A percentile compares a stretch with the other conserved stretches of the same genome.
Evolutionary conservation across 2,113 vertebrate genomes (phyloP).

Genomic region (Mus musculus): GRCm39 chr14:103388001-103388500

Average conservation of each 20-base stretch:
- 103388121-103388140: neutral
- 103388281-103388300: neutral
- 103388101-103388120: neutral
- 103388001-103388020: neutral
- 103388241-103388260: neutral
- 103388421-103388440: neutral
- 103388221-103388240: neutral
- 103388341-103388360: neutral
- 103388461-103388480: slow-evolving; percentile 12
- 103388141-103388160: neutral
- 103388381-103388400: neutral
- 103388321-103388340: neutral
- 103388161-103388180: neutral
- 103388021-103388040: neutral
- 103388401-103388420: neutral
- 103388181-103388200: slow-evolving; percentile 13
- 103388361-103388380: neutral
- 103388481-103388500: neutral
- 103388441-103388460: neutral
- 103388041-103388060: neutral
- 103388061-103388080: neutral
- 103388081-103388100: neutral
- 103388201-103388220: slow-evolving; percentile 6
- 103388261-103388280: slow-evolving; percentile 29
- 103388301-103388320: no score